Percentiles rank a stretch among this genome's conserved stretches.
Conservation (phyloP, 2,113 vertebrate genomes). For the Mungos mungo region DNA sequence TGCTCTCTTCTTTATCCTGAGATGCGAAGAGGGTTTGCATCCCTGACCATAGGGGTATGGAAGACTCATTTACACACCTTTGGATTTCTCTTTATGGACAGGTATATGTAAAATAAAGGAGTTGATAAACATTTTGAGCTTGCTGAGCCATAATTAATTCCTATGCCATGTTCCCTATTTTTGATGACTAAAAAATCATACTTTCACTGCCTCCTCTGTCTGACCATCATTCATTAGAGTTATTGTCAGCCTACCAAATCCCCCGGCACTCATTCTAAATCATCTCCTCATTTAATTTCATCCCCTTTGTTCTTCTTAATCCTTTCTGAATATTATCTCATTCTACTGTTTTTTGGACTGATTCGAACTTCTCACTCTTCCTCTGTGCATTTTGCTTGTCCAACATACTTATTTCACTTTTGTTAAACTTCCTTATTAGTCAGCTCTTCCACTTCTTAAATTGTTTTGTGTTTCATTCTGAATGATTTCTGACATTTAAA, state of each 20-base stretch:
- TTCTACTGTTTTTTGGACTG: background rate
- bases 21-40: background rate
- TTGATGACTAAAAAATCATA: background rate
- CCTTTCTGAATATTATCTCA: background rate
- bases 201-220: background rate
- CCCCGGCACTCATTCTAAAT: background rate
- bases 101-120: background rate
- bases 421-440: background rate
- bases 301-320: background rate
- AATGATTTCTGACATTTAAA: background rate
- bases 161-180: background rate
- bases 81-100: background rate
- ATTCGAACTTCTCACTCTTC: background rate
- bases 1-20: background rate
- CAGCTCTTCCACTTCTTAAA: background rate
- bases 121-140: background rate
- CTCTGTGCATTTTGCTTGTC: background rate
- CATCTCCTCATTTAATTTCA: background rate
- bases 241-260: background rate
- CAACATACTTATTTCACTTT: background rate
- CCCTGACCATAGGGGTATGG: background rate
- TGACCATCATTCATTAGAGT: background rate
- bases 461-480: conserved; percentile 26
- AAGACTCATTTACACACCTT: background rate
- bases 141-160: background rate